Evolutionary conservation across 2,888 invertebrate genomes (phyloP), one percentile per base, ranked within the genome.

Genomic region (Lacanobia oleracea): DNA sequence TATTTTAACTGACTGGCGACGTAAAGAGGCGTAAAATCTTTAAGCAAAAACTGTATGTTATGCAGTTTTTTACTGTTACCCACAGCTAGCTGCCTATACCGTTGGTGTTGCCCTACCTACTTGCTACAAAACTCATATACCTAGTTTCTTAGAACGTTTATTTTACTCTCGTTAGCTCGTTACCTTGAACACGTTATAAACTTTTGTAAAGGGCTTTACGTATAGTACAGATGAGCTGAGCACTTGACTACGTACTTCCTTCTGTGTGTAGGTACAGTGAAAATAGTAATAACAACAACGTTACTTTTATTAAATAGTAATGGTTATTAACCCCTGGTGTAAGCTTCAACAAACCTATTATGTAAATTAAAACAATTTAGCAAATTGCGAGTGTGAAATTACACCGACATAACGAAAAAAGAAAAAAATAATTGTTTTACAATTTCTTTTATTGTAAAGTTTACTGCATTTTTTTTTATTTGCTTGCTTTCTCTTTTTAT

Each of bases 281-380:
- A 54, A 50, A 37, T 43, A 73, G 50, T 14, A 50, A 57, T 43
- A 69, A 63, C n/a, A 59, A 59, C 43, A 60, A 48, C 48, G 23
- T 73, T 51, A 73, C 51, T 79, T 77, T 63, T 67, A 67, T 54
- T 43, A 23, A 40, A 62, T 18, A 57, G 43, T 21, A 18, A 62
- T 51, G 27, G 73, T 60, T 69, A 62, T 65, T 70, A 77, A 71
- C n/a, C 66, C 67, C 70, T 68, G 56, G 60, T 68, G 59, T 62
- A 59, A 62, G 60, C 63, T 68, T 53, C 16, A 56, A 70, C 43
- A 64, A 79, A 65, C 65, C 62, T 78, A 66, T 63, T 70, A 75
- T 72, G 72, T 60, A 74, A 83, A 83, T 83, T 65, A 66, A 79
- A 79, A 70, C 60, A 68, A 79, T 75, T 81, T 75, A 48, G 33